These are phyloP conservation scores for Aulostomus chinensis DNA, from an alignment of 2,797 vertebrate species.

Conservation along the genomic window DNA sequence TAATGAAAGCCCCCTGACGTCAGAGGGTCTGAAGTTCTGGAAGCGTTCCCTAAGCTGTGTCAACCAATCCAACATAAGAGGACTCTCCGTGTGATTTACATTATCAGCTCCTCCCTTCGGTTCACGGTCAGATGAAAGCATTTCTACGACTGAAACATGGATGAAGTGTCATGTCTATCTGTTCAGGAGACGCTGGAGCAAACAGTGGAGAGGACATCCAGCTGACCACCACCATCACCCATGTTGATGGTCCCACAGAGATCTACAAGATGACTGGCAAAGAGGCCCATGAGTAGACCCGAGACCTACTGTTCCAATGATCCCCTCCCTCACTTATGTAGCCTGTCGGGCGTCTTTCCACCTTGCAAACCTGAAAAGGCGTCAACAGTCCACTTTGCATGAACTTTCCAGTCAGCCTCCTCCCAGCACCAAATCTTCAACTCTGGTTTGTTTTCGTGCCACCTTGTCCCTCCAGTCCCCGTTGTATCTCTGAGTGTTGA, in stretches of 20 bases:
- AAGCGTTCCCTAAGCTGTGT: slow-evolving; percentile 49
- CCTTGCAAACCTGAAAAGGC: neutral
- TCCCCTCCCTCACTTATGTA: slow-evolving; percentile 23
- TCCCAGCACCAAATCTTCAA: slow-evolving; percentile 14
- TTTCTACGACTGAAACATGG: slow-evolving; percentile 13
- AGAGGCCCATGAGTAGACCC: slow-evolving; percentile 91
- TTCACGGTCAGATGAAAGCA: slow-evolving; percentile 10
- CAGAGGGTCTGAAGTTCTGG: slow-evolving; percentile 44
- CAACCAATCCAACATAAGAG: slow-evolving; percentile 24
- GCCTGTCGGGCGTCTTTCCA: slow-evolving; percentile 18
- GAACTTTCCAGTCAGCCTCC: slow-evolving; percentile 11
- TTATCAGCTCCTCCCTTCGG: slow-evolving; percentile 26
- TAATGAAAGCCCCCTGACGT: slow-evolving; percentile 73
- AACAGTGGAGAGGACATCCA: slow-evolving; percentile 92
- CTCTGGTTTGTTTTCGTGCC: slow-evolving; percentile 8
- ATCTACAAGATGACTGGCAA: slow-evolving; percentile 95
- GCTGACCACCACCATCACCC: slow-evolving; percentile 95
- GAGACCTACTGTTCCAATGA: slow-evolving; percentile 38
- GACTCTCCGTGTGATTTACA: slow-evolving; percentile 34
- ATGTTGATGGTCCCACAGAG: slow-evolving; percentile 90
- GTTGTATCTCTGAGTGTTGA: slow-evolving; percentile 25
- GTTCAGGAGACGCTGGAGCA: slow-evolving; percentile 83
- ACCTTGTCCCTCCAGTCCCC: slow-evolving; percentile 10
- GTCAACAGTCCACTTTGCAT: slow-evolving; percentile 25
- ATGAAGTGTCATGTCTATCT: neutral